phyloP scores from a whole-genome alignment of 2,113 vertebrate genomes.

The Nettapus auritus region DNA sequence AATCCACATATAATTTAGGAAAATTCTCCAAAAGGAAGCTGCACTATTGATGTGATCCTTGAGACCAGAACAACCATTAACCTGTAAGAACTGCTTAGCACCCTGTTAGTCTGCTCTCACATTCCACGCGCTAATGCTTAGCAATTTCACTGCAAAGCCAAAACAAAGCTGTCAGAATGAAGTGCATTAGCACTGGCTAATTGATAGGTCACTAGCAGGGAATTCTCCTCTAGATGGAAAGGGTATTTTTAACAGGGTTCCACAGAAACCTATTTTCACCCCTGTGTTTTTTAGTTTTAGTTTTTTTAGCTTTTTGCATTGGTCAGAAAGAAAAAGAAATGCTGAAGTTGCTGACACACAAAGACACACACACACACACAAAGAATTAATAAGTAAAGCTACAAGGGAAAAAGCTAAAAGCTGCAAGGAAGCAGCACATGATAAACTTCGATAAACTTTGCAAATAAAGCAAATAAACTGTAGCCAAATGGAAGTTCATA shows the following conservation, averaged over 20 bases:
- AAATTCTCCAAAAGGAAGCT: constrained; percentile 1
- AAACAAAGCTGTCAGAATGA: not conserved
- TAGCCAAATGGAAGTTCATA: not conserved
- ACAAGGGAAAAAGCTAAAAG: not conserved
- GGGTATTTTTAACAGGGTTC: not conserved
- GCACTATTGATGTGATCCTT: not conserved
- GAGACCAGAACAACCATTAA: not conserved
- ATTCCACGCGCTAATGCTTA: not conserved
- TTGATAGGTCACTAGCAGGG: not conserved
- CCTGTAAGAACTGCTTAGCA: not conserved
- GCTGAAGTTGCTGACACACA: not conserved
- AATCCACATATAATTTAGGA: not conserved
- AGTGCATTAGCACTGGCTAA: not conserved
- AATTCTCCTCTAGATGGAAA: not conserved
- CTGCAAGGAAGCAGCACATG: not conserved
- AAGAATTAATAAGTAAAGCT: not conserved
- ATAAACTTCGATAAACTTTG: not conserved
- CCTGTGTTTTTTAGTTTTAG: not conserved
- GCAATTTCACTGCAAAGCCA: not conserved
- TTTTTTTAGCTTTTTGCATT: not conserved
- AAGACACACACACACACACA: not conserved
- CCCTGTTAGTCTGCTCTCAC: not conserved
- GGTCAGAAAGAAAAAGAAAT: not conserved
- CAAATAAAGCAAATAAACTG: not conserved
- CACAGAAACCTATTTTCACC: not conserved